Percentiles rank a stretch among this genome's conserved stretches.
Evolutionary conservation across 2,888 invertebrate genomes (phyloP).

Genomic region (Andricus quercusramuli): DNA sequence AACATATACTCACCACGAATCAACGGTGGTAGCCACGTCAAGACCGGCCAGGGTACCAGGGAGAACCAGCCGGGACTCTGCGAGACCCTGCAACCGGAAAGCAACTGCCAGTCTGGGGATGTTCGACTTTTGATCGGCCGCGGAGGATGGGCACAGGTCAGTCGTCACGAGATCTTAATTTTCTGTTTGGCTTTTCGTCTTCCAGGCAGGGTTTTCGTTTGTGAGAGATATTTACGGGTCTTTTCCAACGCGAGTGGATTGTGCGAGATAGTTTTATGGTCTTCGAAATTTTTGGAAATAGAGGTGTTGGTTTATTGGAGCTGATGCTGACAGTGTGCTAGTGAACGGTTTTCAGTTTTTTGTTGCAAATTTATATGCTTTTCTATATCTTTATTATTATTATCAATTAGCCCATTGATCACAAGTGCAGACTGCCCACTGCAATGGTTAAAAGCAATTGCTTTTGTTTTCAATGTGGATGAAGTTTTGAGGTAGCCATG

Average conservation of each 20-base stretch:
- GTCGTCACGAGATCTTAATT: slow-evolving; percentile 58
- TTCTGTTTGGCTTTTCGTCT: slow-evolving; percentile 44
- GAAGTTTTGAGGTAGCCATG: too few species aligned
- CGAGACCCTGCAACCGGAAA: slow-evolving; percentile 58
- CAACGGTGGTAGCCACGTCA: slow-evolving; percentile 60
- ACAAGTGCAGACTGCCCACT: too few species aligned
- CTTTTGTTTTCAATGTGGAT: too few species aligned
- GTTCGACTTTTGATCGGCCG: slow-evolving; percentile 70
- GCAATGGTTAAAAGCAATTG: too few species aligned
- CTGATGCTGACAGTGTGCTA: background rate
- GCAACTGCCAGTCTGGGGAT: slow-evolving; percentile 64
- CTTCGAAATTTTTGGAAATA: background rate
- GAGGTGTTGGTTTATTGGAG: background rate
- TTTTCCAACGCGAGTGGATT: background rate
- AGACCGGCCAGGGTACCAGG: slow-evolving; percentile 60
- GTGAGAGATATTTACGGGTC: too few species aligned
- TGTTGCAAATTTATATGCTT: background rate
- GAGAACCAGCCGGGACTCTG: slow-evolving; percentile 66
- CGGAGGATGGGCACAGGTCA: slow-evolving; percentile 89
- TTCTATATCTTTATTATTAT: too few species aligned
- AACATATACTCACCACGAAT: background rate
- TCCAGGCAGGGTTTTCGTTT: background rate
- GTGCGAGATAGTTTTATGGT: background rate
- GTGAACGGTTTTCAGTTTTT: background rate
- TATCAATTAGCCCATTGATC: too few species aligned